phyloP scores from a whole-genome alignment of 2,797 vertebrate species.

The Lates japonicus region DNA sequence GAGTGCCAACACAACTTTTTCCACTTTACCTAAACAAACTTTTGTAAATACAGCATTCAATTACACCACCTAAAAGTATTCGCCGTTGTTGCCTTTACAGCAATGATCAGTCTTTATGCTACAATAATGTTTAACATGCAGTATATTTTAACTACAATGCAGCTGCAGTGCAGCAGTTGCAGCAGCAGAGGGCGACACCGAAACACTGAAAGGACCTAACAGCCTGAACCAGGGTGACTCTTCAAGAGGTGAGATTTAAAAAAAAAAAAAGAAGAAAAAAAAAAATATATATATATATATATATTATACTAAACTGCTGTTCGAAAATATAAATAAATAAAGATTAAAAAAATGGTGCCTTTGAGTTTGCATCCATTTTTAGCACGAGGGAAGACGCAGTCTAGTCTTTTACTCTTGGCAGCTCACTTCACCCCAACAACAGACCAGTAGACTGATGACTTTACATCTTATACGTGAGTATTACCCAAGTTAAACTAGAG shows the following conservation, averaged over 20 bases:
- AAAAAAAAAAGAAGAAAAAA: neutral
- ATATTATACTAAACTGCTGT: neutral
- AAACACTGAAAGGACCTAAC: neutral
- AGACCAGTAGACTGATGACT: neutral
- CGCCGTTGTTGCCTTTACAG: neutral
- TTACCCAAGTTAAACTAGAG: neutral
- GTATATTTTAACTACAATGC: neutral
- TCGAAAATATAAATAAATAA: neutral
- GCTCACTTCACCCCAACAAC: neutral
- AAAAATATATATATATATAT: neutral
- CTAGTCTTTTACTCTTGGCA: neutral
- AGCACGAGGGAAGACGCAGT: neutral
- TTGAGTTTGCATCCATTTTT: neutral
- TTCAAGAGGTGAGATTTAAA: neutral
- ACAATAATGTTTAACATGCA: neutral
- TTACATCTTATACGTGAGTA: neutral
- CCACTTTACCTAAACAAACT: neutral
- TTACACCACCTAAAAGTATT: neutral
- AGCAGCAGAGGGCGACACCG: constrained; percentile 61
- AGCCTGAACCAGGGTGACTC: neutral
- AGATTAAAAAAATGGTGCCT: too few species aligned
- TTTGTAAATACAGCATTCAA: neutral
- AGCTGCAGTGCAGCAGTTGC: constrained; percentile 15
- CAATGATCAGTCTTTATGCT: neutral
- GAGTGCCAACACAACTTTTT: neutral